phyloP scores from a whole-genome alignment of 2,888 invertebrate genomes.

The Hyles lineata region DNA sequence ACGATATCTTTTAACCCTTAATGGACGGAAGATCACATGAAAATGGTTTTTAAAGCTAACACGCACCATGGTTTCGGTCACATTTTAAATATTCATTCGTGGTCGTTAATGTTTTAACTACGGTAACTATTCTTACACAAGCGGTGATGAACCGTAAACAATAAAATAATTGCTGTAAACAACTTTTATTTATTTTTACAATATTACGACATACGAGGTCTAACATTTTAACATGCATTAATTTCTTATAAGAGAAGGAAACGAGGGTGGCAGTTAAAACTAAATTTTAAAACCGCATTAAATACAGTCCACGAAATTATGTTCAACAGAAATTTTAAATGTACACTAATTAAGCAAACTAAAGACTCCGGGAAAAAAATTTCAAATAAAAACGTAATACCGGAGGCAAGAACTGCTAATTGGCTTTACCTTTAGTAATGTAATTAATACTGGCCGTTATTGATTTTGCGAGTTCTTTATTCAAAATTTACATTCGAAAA shows the following conservation, averaged over 20 bases:
- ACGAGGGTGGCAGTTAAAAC: constrained; percentile 14
- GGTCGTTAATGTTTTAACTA: constrained; percentile 76
- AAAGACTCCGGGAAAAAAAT: constrained; percentile 56
- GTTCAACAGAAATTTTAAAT: constrained; percentile 40
- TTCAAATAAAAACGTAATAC: constrained; percentile 65
- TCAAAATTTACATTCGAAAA: constrained; percentile 21
- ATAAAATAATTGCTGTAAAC: constrained; percentile 61
- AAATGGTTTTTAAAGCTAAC: constrained; percentile 43
- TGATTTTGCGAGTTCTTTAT: constrained; percentile 49
- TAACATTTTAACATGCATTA: neutral
- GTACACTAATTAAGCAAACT: constrained; percentile 53
- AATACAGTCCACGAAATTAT: constrained; percentile 20
- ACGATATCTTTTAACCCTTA: neutral
- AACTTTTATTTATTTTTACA: constrained; percentile 27
- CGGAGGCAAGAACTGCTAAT: constrained; percentile 68
- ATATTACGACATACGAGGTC: constrained; percentile 18
- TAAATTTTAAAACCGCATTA: constrained; percentile 31
- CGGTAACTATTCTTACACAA: constrained; percentile 68
- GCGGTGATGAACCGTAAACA: constrained; percentile 74
- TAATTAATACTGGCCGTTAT: constrained; percentile 65
- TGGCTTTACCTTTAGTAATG: constrained; percentile 58
- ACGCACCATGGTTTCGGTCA: constrained; percentile 66
- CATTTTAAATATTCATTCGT: constrained; percentile 72
- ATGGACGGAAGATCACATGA: constrained; percentile 30
- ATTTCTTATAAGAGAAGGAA: neutral